Percentiles rank a stretch among this genome's conserved stretches.
phyloP scores from a whole-genome alignment of 2,797 vertebrate species.

The Chiropotes sagulatus region DNA sequence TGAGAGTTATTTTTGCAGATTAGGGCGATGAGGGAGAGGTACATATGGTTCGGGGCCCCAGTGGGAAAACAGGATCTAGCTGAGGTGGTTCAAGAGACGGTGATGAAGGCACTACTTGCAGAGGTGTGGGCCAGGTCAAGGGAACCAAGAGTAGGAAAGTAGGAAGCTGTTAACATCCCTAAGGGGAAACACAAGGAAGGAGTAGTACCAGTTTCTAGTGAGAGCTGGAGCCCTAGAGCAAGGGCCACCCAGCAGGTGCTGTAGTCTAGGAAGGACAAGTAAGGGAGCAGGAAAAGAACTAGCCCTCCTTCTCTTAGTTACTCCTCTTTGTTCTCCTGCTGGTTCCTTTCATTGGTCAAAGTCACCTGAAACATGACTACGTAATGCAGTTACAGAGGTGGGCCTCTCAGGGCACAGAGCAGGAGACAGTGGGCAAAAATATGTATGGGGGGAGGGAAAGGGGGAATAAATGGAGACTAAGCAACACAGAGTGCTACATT shows the following conservation, averaged over 20 bases:
- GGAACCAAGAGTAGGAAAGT: background rate
- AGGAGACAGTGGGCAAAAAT: background rate
- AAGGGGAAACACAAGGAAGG: background rate
- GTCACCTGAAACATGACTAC: background rate
- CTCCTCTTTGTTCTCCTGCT: background rate
- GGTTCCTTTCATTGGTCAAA: background rate
- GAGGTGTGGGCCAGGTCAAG: background rate
- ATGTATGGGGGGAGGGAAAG: background rate
- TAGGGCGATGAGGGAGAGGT: background rate
- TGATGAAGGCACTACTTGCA: background rate
- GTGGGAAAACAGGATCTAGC: background rate
- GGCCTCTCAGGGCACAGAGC: background rate
- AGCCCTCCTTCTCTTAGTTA: background rate
- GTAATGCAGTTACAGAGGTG: background rate
- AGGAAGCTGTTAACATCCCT: background rate
- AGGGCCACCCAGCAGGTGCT: background rate
- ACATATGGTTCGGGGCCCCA: background rate
- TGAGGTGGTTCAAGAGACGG: background rate
- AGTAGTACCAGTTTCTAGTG: background rate
- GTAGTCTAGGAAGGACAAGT: background rate
- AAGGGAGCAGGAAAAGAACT: background rate
- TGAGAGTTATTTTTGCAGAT: constrained; percentile 11
- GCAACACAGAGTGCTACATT: background rate
- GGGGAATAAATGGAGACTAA: background rate
- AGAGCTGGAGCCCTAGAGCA: background rate